Conservation (phyloP, 2,113 vertebrate species). For the Rhabdornis inornatus region DNA sequence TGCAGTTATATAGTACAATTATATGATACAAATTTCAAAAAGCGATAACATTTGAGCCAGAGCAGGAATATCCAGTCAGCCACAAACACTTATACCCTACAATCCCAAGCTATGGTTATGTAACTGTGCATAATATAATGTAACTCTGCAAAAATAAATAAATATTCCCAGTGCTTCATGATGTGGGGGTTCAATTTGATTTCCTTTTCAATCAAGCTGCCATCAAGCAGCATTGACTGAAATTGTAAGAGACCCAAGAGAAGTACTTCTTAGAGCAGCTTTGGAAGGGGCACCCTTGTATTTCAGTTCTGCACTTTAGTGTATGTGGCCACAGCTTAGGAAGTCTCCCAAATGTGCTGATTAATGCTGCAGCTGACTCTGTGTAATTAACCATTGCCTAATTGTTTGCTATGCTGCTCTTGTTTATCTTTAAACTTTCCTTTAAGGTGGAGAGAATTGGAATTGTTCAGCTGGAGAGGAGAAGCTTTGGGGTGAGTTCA, state of each 20-base stretch:
- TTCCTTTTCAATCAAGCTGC: neutral
- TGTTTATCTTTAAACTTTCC: neutral
- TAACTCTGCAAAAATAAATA: neutral
- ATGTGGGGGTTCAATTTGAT: neutral
- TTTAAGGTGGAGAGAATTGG: neutral
- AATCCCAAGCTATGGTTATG: neutral
- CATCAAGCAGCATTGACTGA: neutral
- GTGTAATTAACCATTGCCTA: neutral
- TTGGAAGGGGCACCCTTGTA: neutral
- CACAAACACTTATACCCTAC: neutral
- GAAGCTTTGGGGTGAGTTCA: neutral
- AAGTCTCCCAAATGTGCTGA: neutral
- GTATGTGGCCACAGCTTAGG: fast-evolving
- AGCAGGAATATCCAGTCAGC: neutral
- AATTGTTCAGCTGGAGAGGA: neutral
- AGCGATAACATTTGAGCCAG: neutral
- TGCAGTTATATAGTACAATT: neutral
- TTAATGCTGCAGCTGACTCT: neutral
- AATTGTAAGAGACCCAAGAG: neutral
- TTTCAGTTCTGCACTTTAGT: neutral
- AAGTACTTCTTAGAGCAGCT: neutral
- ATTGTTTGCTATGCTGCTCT: neutral
- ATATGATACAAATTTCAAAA: neutral
- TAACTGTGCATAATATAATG: neutral
- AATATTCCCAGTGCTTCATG: neutral